These are phyloP conservation scores for Ophion obscuratus DNA, from an alignment of 2,888 invertebrate genomes.

Conservation along the genomic window DNA sequence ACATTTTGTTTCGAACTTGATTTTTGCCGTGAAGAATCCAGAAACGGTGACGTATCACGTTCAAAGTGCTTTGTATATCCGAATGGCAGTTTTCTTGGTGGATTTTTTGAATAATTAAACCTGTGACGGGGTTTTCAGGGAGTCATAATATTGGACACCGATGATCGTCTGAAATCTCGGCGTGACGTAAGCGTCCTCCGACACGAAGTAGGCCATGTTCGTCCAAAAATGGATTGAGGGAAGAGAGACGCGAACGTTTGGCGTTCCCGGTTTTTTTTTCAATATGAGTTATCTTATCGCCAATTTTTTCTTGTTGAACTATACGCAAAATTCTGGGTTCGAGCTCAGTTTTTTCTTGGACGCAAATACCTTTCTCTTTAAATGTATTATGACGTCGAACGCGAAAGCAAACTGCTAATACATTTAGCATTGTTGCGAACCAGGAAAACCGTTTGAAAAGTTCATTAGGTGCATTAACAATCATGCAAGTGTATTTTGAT, in stretches of 20 bases:
- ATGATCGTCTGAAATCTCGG: constrained; percentile 33
- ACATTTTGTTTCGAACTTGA: constrained; percentile 40
- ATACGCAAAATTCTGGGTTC: constrained; percentile 9
- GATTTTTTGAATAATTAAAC: constrained; percentile 34
- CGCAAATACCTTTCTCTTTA: constrained; percentile 6
- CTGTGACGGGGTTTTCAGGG: constrained; percentile 39
- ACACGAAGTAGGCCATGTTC: constrained; percentile 28
- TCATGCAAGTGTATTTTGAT: constrained; percentile 7
- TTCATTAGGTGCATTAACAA: neutral
- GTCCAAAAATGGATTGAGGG: constrained; percentile 52
- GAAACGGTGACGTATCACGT: constrained; percentile 25
- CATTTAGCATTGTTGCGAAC: constrained; percentile 9
- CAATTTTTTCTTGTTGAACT: constrained; percentile 26
- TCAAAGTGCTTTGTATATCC: constrained; percentile 35
- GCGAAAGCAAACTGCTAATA: constrained; percentile 22
- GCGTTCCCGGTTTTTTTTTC: constrained; percentile 1
- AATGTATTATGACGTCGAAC: neutral
- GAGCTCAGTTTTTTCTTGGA: constrained; percentile 5
- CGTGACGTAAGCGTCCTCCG: constrained; percentile 51
- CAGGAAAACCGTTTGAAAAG: constrained; percentile 12
- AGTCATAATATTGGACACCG: constrained; percentile 42
- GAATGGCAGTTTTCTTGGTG: constrained; percentile 24
- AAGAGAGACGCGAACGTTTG: constrained; percentile 14
- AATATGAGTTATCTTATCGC: constrained; percentile 8
- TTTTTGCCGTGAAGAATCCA: constrained; percentile 39